Base-by-base conservation (phyloP, 2,797 vertebrate genomes). In the Oophaga sylvatica region DNA sequence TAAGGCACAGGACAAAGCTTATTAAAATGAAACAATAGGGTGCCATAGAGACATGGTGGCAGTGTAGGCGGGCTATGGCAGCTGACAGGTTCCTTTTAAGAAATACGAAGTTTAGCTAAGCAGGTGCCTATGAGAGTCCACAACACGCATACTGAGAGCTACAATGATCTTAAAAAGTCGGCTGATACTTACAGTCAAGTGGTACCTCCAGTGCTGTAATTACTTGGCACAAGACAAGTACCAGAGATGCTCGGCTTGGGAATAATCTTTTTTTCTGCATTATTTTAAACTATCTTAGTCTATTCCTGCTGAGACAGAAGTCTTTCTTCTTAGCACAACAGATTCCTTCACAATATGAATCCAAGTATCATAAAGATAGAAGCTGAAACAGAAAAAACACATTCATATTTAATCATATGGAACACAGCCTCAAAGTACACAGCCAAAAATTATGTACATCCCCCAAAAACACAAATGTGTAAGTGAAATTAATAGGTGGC, bases 181-280 rank as follows among this genome's bases (percentile, higher is more conserved):
- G 60, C 15, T 56, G 56, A 83, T 93, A 94, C 98, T 98, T 96
- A 99, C 98, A 95, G 93, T 99, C 97, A 90, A 99, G 96, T 90
- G 98, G 98, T 91, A 99, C 98, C 83, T 99, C 97, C 94, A 99
- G 90, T 0, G 97, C 95, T 9, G 92, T 90, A 92, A 94, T 91
- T 65, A 97, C 92, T 91, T 96, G 96, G 92, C 95, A 96, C 92
- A 98, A 91, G 89, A 96, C 89, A 89, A 98, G 91, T 92, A 96
- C 76, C 90, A 98, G 91, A 91, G 94, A 92, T 86, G 91, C 93
- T 91, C 93, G 93, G 91, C 91, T 90, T 90, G 92, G 75, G 93
- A 92, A 92, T 91, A 93, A 92, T 91, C 88, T 93, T 92, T 93
- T 93, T 92, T 92, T 95, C 90, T 91, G 95, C 97, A 96, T 97